Percentiles rank a stretch among this genome's conserved stretches.
Conservation (phyloP, 1,140 invertebrate species). For the Drosophila chauvacae region DNA sequence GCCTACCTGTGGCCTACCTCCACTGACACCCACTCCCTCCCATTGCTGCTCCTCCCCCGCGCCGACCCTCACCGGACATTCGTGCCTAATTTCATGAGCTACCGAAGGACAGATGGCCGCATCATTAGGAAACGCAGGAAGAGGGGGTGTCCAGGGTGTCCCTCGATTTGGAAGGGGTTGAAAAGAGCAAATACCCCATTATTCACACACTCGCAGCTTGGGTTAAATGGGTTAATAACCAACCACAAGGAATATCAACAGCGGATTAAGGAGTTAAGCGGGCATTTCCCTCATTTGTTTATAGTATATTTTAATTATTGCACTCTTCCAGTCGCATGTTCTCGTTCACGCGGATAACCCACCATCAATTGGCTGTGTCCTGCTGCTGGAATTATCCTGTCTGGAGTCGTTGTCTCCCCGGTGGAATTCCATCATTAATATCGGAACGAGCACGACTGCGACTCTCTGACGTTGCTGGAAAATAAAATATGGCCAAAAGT, state of each 20-base stretch:
- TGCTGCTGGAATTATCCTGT: constrained; percentile 32
- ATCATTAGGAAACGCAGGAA: constrained; percentile 55
- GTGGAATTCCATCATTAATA: constrained; percentile 61
- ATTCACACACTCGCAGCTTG: constrained; percentile 3
- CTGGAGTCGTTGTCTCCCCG: constrained; percentile 19
- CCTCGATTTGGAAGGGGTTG: background rate
- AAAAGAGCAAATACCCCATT: background rate
- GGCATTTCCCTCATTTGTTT: background rate
- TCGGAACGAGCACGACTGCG: constrained; percentile 28
- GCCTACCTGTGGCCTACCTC: constrained; percentile 48
- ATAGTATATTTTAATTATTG: constrained; percentile 9
- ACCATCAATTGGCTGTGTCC: constrained; percentile 38
- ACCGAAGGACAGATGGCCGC: constrained; percentile 64
- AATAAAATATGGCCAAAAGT: constrained; percentile 72
- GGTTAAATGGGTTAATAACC: constrained; percentile 9
- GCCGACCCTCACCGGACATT: constrained; percentile 57
- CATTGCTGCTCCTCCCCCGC: no score
- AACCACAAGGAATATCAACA: background rate
- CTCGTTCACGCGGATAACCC: constrained; percentile 10
- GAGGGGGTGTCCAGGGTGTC: background rate
- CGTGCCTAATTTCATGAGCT: constrained; percentile 76
- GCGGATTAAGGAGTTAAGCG: background rate
- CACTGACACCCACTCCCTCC: background rate
- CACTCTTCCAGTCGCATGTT: background rate
- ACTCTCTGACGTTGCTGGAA: constrained; percentile 30